A percentile compares a stretch with the other conserved stretches of the same genome.
These are phyloP conservation scores for Microtus agrestis DNA, from an alignment of 2,797 vertebrate genomes.

Conservation along the genomic window DNA sequence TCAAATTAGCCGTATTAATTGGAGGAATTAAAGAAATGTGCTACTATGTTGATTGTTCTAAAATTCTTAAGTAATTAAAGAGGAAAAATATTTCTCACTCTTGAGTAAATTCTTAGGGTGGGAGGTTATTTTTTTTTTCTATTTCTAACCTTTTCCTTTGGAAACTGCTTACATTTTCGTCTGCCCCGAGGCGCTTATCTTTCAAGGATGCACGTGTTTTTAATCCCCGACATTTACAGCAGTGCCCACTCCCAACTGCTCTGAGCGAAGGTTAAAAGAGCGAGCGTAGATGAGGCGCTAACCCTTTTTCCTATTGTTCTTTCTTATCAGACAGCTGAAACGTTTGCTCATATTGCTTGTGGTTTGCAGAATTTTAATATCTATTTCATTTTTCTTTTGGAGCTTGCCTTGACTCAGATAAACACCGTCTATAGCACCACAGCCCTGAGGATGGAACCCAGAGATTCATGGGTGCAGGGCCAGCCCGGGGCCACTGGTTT, in stretches of 20 bases:
- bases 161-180: neutral
- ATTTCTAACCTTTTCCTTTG: neutral
- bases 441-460: neutral
- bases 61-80: neutral
- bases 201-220: neutral
- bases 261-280: neutral
- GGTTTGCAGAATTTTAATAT: constrained; percentile 35
- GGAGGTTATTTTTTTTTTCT: neutral
- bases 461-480: too few species aligned
- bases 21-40: neutral
- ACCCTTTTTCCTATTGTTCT: neutral
- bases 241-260: neutral
- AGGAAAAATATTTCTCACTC: neutral
- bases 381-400: neutral
- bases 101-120: neutral
- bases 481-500: neutral
- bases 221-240: neutral
- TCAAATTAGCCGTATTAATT: neutral
- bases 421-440: neutral
- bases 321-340: neutral
- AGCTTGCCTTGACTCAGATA: neutral
- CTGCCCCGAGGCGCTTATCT: neutral
- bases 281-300: accelerated
- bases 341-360: neutral
- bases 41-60: neutral